These are phyloP conservation scores for Urosaurus nigricauda DNA, from an alignment of 2,797 vertebrate genomes.

Conservation along the genomic window DNA sequence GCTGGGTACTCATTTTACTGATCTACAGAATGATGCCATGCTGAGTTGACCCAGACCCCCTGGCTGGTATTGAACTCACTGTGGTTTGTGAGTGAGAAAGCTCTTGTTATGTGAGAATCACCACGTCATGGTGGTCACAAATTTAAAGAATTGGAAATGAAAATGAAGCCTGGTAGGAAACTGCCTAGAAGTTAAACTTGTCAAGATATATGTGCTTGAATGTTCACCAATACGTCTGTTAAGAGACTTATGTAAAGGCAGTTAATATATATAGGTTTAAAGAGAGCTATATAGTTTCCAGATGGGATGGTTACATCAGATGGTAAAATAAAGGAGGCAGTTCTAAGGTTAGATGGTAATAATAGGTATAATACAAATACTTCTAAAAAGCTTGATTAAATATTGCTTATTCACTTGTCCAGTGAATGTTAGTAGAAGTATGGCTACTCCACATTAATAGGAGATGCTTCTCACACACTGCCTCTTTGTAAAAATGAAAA, in stretches of 20 bases:
- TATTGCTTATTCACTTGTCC: neutral
- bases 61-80: too few relatives aligned
- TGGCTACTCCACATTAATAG: neutral
- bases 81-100: too few relatives aligned
- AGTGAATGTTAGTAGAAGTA: neutral
- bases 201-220: neutral
- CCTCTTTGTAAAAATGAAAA: too few relatives aligned
- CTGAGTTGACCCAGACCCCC: too few relatives aligned
- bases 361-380: neutral
- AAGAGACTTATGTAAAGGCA: neutral
- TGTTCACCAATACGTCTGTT: neutral
- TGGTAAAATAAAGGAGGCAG: neutral
- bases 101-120: too few relatives aligned
- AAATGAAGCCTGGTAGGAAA: neutral
- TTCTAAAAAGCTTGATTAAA: neutral
- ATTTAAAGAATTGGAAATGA: neutral
- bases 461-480: neutral
- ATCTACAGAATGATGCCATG: too few relatives aligned
- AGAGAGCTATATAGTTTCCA: too few relatives aligned
- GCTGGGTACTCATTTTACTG: too few relatives aligned
- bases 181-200: neutral
- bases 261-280: too few relatives aligned
- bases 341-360: neutral
- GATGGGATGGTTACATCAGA: neutral
- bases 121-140: neutral